Conservation (phyloP, 2,113 vertebrate species). For the Dipodomys ordii region DNA sequence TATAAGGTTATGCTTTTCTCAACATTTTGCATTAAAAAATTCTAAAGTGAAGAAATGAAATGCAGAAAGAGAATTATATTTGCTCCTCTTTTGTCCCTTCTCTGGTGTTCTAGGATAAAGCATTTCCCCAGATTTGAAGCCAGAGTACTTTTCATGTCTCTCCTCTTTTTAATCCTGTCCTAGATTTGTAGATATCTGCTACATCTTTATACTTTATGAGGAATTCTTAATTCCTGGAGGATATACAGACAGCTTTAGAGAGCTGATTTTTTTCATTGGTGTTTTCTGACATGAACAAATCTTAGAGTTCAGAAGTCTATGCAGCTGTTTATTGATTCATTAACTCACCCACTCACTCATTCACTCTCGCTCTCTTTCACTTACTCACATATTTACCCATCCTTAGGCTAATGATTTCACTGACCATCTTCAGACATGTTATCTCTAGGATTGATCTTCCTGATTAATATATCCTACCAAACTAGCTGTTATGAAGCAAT, state of each 20-base stretch:
- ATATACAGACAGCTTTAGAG: not conserved
- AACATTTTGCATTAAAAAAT: conserved; percentile 36
- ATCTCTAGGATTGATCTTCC: not conserved
- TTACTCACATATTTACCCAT: not conserved
- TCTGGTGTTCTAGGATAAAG: not conserved
- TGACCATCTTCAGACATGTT: not conserved
- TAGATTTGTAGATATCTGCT: conserved; percentile 19
- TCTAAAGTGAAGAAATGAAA: conserved; percentile 30
- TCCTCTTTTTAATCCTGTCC: not conserved
- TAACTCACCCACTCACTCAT: not conserved
- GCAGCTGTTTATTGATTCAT: not conserved
- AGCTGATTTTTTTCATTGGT: not conserved
- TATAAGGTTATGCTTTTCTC: not conserved
- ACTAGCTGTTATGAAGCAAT: not conserved
- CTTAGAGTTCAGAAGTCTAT: not conserved
- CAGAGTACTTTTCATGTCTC: not conserved
- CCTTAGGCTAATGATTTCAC: not conserved
- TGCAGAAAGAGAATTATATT: not conserved
- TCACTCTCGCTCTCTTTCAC: no score
- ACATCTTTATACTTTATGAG: not conserved
- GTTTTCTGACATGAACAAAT: not conserved
- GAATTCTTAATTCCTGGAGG: not conserved
- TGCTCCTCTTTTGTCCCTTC: not conserved
- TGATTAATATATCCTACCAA: not conserved
- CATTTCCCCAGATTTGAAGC: conserved; percentile 1